Evolutionary conservation across 1,140 invertebrate genomes (phyloP).

Genomic region (Halyomorpha halys): DNA sequence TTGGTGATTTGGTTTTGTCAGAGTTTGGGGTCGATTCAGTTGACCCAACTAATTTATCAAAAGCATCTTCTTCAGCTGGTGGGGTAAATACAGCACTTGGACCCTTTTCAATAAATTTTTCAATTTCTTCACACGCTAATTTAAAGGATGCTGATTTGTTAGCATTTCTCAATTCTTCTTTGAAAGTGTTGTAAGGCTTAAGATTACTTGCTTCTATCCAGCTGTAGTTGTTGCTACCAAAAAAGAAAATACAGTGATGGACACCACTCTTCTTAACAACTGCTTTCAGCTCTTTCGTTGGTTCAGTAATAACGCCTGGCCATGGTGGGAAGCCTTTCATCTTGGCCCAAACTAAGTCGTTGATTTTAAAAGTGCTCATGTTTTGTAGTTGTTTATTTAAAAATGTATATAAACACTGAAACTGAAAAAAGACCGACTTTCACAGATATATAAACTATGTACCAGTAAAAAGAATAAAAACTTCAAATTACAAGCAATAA

Average conservation of each 20-base stretch:
- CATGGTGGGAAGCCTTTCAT: constrained; percentile 91
- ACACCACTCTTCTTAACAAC: constrained; percentile 49
- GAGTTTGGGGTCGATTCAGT: too few relatives aligned
- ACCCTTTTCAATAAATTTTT: constrained; percentile 53
- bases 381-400: too few relatives aligned
- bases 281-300: constrained; percentile 52
- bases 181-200: constrained; percentile 52
- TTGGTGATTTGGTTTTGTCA: too few relatives aligned
- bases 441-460: too few relatives aligned
- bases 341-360: constrained; percentile 55
- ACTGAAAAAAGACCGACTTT: too few relatives aligned
- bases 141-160: constrained; percentile 71
- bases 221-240: constrained; percentile 84
- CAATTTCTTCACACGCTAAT: constrained; percentile 76
- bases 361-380: neutral
- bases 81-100: neutral
- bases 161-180: constrained; percentile 62
- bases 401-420: too few relatives aligned
- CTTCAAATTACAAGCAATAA: too few relatives aligned
- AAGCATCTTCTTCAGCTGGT: neutral
- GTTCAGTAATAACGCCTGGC: constrained; percentile 76
- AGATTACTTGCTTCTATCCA: constrained; percentile 83
- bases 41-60: too few relatives aligned
- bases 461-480: too few relatives aligned
- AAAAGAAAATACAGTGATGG: constrained; percentile 83